Evolutionary conservation across 2,113 vertebrate genomes (phyloP).

Genomic region (Atrichornis clamosus): DNA sequence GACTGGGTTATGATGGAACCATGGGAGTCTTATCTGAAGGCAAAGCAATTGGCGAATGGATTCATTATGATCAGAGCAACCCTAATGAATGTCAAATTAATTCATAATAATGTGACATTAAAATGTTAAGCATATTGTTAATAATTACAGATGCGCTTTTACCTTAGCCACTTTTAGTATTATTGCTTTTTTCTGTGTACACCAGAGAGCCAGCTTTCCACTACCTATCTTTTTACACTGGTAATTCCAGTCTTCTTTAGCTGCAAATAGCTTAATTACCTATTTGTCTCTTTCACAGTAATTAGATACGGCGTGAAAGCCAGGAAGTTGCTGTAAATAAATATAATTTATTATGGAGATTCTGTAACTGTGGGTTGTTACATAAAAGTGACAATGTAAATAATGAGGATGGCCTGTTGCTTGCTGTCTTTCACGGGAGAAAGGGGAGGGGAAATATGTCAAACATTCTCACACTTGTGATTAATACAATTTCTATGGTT

Average conservation of each 20-base stretch:
- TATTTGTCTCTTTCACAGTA: conserved; percentile 24
- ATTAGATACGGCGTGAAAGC: conserved; percentile 29
- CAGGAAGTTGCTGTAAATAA: conserved; percentile 32
- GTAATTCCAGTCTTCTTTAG: background rate
- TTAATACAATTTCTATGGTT: background rate
- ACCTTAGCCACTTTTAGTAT: background rate
- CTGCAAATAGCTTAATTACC: conserved; percentile 46
- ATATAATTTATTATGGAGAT: conserved; percentile 35
- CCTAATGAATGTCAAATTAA: conserved; percentile 54
- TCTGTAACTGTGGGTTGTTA: conserved; percentile 22
- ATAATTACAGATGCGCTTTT: conserved; percentile 21
- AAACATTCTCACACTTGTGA: background rate
- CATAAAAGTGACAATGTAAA: conserved; percentile 20
- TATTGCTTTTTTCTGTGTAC: background rate
- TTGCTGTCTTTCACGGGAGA: background rate
- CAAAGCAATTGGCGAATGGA: background rate
- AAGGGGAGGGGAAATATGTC: background rate
- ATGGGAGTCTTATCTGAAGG: conserved; percentile 30
- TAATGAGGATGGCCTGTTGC: conserved; percentile 10
- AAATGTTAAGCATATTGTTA: conserved; percentile 18
- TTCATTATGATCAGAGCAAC: conserved; percentile 41
- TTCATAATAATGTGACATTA: conserved; percentile 46
- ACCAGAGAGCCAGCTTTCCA: background rate
- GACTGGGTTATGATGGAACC: conserved; percentile 8
- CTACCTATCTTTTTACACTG: background rate